A percentile compares a stretch with the other conserved stretches of the same genome.
Conservation (phyloP, 1,140 invertebrate genomes). For the Drosophila navojoa region DNA sequence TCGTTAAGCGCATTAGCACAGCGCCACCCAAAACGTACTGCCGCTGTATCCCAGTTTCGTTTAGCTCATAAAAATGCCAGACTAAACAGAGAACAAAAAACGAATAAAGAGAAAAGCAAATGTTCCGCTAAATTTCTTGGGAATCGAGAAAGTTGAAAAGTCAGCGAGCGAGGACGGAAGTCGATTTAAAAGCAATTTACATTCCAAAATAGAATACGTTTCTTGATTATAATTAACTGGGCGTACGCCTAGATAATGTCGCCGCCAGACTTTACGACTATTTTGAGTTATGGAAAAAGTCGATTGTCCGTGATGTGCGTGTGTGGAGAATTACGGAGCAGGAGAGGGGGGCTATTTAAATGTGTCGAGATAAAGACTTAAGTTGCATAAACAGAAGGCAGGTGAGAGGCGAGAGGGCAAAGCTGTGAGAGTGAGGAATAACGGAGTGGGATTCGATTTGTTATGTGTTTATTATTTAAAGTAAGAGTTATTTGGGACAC, state of each 20-base stretch:
- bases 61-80: conserved; percentile 61
- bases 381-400: background rate
- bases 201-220: conserved; percentile 66
- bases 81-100: background rate
- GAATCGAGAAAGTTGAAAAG: conserved; percentile 65
- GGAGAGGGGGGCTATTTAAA: background rate
- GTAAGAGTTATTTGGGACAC: too few relatives aligned
- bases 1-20: background rate
- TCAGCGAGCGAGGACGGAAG: conserved; percentile 19
- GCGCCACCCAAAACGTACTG: background rate
- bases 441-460: too few relatives aligned
- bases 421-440: too few relatives aligned
- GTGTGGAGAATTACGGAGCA: conserved; percentile 6
- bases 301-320: conserved; percentile 23
- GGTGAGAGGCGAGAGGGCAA: background rate
- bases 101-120: background rate
- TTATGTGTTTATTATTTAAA: too few relatives aligned
- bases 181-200: conserved; percentile 78
- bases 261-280: background rate
- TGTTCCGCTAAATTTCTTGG: conserved; percentile 21
- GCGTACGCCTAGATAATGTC: background rate
- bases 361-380: background rate
- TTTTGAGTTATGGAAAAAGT: conserved; percentile 23
- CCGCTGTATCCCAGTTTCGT: conserved; percentile 22
- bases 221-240: conserved; percentile 78